Base-by-base conservation (phyloP, 2,113 vertebrate genomes). In the Salvelinus sp. region DNA sequence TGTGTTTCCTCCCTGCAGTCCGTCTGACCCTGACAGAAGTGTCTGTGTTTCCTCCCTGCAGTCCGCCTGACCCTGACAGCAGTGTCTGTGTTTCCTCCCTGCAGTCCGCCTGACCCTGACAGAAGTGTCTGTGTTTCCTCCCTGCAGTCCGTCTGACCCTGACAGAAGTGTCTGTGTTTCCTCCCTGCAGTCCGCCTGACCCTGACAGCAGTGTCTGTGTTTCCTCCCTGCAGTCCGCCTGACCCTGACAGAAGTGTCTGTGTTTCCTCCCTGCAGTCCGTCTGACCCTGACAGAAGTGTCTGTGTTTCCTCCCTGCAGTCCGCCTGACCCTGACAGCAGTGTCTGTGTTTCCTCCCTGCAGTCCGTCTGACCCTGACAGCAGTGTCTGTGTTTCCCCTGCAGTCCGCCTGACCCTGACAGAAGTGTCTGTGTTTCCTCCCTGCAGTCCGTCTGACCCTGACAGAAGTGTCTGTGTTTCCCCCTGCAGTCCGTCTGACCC, bases 21-120 rank as follows among this genome's bases (percentile, higher is more conserved):
- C 88, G 93, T 3, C 90, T 99, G 79, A 79, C 85, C 10, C 72
- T 98, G 88, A 94, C 96, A 0, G 92, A 93, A 0, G 22, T 94
- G 13, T 63, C 14, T 74, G 0, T 5, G 70, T 23, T 23, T 23
- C 23, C 23, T 23, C 23, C 23, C 23, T 23, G 23, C 23, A 23
- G 23, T 23, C 23, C 23, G 23, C 23, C 23, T 23, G 23, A 23
- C 23, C 23, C n/a, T n/a, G n/a, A n/a, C n/a, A n/a, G n/a, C n/a
- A n/a, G n/a, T n/a, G n/a, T n/a, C n/a, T n/a, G n/a, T 23, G 23
- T 72, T 5, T 78, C 14, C 6, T 6, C 6, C 67, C 75, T 71
- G 18, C 91, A 99, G 97, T 92, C 25, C 88, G 93, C 4, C 90
- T 99, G 79, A 79, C 85, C 10, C 72, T 98, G 88, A 94, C 96